A percentile compares a stretch with the other conserved stretches of the same genome.
These are phyloP conservation scores for Stegophylla sp. DNA, from an alignment of 2,888 invertebrate genomes.

Conservation along the genomic window DNA sequence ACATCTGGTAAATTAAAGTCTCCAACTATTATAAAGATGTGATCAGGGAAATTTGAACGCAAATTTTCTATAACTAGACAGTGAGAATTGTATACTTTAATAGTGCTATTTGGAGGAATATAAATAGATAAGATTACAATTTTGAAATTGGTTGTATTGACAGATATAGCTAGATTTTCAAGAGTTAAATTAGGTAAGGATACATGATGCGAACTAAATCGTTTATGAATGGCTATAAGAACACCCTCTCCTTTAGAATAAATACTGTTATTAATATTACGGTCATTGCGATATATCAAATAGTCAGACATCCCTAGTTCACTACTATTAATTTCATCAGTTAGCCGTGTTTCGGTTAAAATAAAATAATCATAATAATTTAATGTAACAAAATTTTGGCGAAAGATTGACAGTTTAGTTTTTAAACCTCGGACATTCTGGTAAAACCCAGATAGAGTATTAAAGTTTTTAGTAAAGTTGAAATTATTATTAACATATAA, in stretches of 20 bases:
- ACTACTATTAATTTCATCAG: background rate
- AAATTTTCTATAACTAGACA: constrained; percentile 7
- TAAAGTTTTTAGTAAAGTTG: background rate
- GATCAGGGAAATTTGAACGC: background rate
- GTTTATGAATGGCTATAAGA: background rate
- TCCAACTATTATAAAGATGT: constrained; percentile 24
- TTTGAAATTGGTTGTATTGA: constrained; percentile 13
- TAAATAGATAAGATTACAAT: constrained; percentile 19
- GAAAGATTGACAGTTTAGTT: background rate
- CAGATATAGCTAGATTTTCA: constrained; percentile 9
- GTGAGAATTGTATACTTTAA: background rate
- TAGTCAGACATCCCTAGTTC: background rate
- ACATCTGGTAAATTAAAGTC: constrained; percentile 32
- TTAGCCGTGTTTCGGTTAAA: constrained; percentile 3
- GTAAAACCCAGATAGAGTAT: constrained; percentile 4
- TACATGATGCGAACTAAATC: background rate
- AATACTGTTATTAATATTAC: background rate
- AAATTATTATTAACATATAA: background rate
- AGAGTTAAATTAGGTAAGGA: background rate
- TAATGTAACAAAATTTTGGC: background rate
- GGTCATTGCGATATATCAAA: background rate
- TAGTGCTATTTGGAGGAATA: constrained; percentile 21
- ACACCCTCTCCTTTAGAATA: background rate
- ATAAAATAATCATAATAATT: background rate
- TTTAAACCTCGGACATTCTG: constrained; percentile 16